Evolutionary conservation across 2,113 vertebrate species (phyloP), one percentile per base, ranked within the genome.

Genomic region (Oenanthe oenanthe): DNA sequence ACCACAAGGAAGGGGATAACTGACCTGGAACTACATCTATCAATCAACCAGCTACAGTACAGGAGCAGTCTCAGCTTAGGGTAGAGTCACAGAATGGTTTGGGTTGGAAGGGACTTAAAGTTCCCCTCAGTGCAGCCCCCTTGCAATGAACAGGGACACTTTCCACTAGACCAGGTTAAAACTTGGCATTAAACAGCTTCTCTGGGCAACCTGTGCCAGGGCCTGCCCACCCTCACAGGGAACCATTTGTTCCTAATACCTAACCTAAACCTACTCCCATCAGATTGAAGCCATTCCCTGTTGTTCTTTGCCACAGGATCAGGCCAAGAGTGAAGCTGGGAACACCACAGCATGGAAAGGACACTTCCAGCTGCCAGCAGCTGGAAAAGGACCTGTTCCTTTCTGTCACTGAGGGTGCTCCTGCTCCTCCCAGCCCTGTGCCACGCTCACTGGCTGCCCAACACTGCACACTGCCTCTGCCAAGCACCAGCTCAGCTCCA

Each of bases 381-480:
- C 21, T 14, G 3, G 26, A 47, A 43, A 66, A 62, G 16, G 15
- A 28, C 10, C 13, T 1, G 0, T 10, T 7, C 31, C 38, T 38
- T 18, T 22, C 7, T 0, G 24, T 82, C 29, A 2, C 43, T 2
- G 2, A 61, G 17, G 26, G 5, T 68, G 25, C 58, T 47, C 24
- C 51, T 63, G 67, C n/a, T 56, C 86, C 78, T 61, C 9, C 51
- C 78, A 66, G 3, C 34, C 73, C 25, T 19, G 31, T 3, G 43
- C 68, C 0, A 0, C 4, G 0, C 71, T 43, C 32, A 42, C 13
- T 3, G 19, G 57, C 34, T 7, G 0, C 75, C 67, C 16, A 1
- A 2, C 0, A 0, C 65, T 7, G 16, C 79, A 6, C 45, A 2
- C 3, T 0, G 2, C 83, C 75, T 38, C 47, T 2, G 12, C 56